Base-by-base conservation (phyloP, 53 echinoderm and acorn worm species). In the Paracentrotus lividus region DNA sequence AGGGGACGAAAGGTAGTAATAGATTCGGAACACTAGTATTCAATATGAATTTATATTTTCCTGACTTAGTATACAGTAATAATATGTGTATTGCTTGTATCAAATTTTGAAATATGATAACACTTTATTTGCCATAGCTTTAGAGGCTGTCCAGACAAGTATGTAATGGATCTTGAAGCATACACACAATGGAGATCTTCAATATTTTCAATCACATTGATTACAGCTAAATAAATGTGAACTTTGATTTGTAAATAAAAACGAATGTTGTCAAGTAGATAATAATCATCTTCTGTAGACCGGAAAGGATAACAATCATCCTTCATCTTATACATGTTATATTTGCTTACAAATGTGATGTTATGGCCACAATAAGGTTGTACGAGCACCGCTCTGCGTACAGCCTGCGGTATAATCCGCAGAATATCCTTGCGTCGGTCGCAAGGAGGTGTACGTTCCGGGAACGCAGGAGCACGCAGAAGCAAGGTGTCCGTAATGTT, bases 171-270 rank as follows among this genome's bases (percentile, higher is more conserved):
- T 69, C 72, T 38, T 72, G 40, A 40, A 72, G 1, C 72, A 40
- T 38, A 38, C 4, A 18, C 2, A 16, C 4, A 72, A 3, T 16
- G 8, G 29, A 32, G 10, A 10, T 69, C 34, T 18, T 69, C n/a
- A n/a, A n/a, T n/a, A n/a, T n/a, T n/a, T n/a, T n/a, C 40, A 20
- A 40, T 36, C 57, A 0, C 57, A 15, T 20, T 57, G n/a, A n/a
- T n/a, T 13, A 31, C 27, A 72, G 36, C 12, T 10, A 15, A 40
- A n/a, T n/a, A n/a, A n/a, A 72, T 40, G 1, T 36, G 72, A 72
- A 40, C 72, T 72, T 72, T 72, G 72, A 72, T 72, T 72, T 3
- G 72, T 40, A 40, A 72, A 72, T 40, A 72, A 72, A n/a, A 72
- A 72, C 36, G 32, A 66, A 5, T 66, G 66, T 23, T n/a, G n/a